Conservation (phyloP, 1,140 invertebrate genomes). For the Dinoponera quadriceps region DNA sequence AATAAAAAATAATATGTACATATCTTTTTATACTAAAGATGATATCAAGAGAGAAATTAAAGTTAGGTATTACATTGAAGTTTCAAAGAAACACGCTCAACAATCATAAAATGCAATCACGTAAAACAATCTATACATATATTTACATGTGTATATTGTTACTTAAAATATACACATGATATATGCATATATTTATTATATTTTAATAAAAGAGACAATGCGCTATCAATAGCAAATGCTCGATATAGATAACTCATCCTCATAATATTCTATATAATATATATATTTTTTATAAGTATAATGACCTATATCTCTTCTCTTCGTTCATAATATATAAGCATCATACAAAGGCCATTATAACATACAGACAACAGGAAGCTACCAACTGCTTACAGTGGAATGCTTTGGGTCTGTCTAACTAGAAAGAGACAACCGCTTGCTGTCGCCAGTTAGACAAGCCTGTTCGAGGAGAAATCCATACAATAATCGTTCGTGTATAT, state of each 20-base stretch:
- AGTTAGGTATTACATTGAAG: background rate
- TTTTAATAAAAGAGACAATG: constrained; percentile 76
- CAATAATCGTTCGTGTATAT: constrained; percentile 77
- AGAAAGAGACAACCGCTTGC: background rate
- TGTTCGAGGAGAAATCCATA: constrained; percentile 65
- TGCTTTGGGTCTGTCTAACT: constrained; percentile 72
- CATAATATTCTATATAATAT: constrained; percentile 65
- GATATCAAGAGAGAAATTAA: background rate
- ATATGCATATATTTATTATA: constrained; percentile 60
- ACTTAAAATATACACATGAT: constrained; percentile 24
- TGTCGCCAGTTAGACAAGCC: constrained; percentile 20
- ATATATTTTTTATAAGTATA: constrained; percentile 66
- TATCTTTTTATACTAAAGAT: background rate
- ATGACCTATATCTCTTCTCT: constrained; percentile 43
- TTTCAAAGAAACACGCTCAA: constrained; percentile 3
- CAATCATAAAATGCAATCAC: background rate
- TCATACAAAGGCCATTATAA: constrained; percentile 67
- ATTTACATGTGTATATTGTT: constrained; percentile 57
- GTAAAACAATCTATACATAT: constrained; percentile 18
- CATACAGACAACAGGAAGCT: constrained; percentile 71
- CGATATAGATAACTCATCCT: constrained; percentile 67
- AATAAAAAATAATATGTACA: background rate
- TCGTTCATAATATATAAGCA: constrained; percentile 14
- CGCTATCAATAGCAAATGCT: constrained; percentile 72
- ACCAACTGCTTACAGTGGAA: constrained; percentile 77